phyloP scores from a whole-genome alignment of 2,888 invertebrate genomes.

The Adela reaumurella region DNA sequence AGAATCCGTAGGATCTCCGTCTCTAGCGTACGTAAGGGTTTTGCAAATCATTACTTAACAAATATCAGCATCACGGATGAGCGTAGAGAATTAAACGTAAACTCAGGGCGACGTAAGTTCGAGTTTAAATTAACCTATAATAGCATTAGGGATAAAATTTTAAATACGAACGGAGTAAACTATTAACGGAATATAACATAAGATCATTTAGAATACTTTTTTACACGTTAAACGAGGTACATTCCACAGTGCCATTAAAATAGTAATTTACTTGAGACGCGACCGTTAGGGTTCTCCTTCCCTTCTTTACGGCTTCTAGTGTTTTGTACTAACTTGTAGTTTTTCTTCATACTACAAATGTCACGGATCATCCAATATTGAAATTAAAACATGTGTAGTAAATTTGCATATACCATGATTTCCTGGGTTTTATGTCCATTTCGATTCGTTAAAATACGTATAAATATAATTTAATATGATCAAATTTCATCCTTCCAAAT shows the following conservation, averaged over 20 bases:
- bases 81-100: background rate
- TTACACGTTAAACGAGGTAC: slow-evolving; percentile 42
- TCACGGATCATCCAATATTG: too few species aligned
- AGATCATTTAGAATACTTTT: slow-evolving; percentile 48
- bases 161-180: background rate
- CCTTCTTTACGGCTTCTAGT: slow-evolving; percentile 4
- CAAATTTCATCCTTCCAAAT: too few species aligned
- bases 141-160: too few species aligned
- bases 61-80: background rate
- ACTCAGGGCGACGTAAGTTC: too few species aligned
- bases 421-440: too few species aligned
- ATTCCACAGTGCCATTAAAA: slow-evolving; percentile 51
- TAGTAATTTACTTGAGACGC: slow-evolving; percentile 34
- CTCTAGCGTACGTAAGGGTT: background rate
- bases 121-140: too few species aligned
- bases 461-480: too few species aligned
- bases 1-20: too few species aligned
- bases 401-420: too few species aligned
- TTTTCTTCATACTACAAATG: background rate
- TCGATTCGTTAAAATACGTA: too few species aligned
- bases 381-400: too few species aligned
- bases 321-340: slow-evolving; percentile 1
- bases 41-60: background rate
- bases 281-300: background rate
- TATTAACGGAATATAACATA: slow-evolving; percentile 28